These are phyloP conservation scores for Conistra vaccinii DNA, from an alignment of 2,888 invertebrate genomes.

Conservation along the genomic window DNA sequence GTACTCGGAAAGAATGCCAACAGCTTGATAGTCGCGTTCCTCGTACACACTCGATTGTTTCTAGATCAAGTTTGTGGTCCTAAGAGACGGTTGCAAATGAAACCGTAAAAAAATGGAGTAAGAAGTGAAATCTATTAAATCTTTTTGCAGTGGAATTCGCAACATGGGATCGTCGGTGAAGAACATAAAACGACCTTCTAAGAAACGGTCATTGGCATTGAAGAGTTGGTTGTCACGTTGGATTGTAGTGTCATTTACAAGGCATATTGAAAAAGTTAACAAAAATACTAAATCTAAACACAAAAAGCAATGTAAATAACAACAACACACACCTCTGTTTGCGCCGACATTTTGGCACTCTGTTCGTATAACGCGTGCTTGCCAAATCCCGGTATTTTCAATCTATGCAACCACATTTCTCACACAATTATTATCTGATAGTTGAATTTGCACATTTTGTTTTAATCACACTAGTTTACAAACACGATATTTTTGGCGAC, in stretches of 20 bases:
- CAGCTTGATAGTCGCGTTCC: constrained; percentile 30
- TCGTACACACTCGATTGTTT: constrained; percentile 25
- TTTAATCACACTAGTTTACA: constrained; percentile 54
- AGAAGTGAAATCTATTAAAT: not conserved
- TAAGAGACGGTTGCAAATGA: not conserved
- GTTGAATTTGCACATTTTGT: constrained; percentile 50
- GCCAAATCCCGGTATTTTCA: constrained; percentile 76
- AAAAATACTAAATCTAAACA: constrained; percentile 39
- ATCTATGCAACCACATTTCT: constrained; percentile 74
- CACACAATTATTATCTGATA: constrained; percentile 58
- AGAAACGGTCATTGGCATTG: constrained; percentile 4
- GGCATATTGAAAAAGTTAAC: not conserved
- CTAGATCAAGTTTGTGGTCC: constrained; percentile 13
- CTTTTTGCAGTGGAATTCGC: not conserved
- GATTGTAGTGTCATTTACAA: constrained; percentile 5
- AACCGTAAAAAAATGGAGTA: not conserved
- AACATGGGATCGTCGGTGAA: not conserved
- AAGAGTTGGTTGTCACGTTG: not conserved
- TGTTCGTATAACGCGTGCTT: constrained; percentile 66
- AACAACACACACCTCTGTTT: constrained; percentile 77
- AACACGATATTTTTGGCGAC: constrained; percentile 33
- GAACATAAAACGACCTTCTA: constrained; percentile 4
- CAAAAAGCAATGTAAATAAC: constrained; percentile 71
- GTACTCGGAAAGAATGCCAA: constrained; percentile 48
- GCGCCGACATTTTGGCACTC: constrained; percentile 82